Evolutionary conservation across 1,140 invertebrate genomes (phyloP).

Genomic region (Caenorhabditis inopinata): DNA sequence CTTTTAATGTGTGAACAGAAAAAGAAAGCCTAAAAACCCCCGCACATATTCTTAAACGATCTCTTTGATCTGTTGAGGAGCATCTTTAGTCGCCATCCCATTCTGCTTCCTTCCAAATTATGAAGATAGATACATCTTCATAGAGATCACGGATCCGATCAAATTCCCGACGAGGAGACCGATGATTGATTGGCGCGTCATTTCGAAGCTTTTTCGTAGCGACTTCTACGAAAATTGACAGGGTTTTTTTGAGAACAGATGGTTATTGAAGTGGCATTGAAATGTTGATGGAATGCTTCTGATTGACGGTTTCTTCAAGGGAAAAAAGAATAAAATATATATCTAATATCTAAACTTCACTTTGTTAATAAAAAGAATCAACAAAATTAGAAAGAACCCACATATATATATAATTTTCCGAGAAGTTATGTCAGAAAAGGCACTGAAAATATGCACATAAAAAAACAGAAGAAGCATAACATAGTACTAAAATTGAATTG

Average conservation of each 20-base stretch:
- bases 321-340: too few relatives aligned
- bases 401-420: not conserved
- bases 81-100: not conserved
- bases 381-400: not conserved
- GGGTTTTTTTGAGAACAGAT: not conserved
- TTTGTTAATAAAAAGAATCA: not conserved
- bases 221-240: not conserved
- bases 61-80: not conserved
- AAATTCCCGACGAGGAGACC: not conserved
- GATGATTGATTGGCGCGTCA: constrained; percentile 22
- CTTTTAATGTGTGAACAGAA: too few relatives aligned
- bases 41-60: too few relatives aligned
- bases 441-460: constrained; percentile 32
- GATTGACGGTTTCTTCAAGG: too few relatives aligned
- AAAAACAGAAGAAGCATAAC: too few relatives aligned
- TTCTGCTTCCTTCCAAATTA: not conserved
- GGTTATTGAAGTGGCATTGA: too few relatives aligned
- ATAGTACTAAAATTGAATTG: not conserved
- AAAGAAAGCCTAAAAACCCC: too few relatives aligned
- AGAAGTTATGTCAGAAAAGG: not conserved
- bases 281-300: too few relatives aligned
- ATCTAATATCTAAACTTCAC: too few relatives aligned
- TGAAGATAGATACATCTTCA: not conserved
- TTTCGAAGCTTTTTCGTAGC: not conserved
- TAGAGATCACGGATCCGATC: not conserved